Evolutionary conservation across 2,888 invertebrate genomes (phyloP), one percentile per base, ranked within the genome.

Genomic region (Nephrocerus scutellatus): DNA sequence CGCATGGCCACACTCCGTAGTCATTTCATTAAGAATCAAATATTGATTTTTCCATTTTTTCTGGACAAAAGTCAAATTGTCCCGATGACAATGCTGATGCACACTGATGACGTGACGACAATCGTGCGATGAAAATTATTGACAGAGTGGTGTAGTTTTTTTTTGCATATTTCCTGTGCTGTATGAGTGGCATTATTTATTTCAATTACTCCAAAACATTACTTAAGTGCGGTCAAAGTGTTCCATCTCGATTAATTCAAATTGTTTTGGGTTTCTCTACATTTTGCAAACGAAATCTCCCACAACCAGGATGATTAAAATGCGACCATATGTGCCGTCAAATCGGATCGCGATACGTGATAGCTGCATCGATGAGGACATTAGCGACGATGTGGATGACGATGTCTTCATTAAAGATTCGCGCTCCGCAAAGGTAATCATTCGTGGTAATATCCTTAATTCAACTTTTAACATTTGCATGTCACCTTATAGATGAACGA

Each of bases 321-420:
- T 76, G 74, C 69, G 75, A 54, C 74, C 73, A 59, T 77, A 77
- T 70, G 74, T 75, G 50, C 73, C 75, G 48, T 70, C 77, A 54
- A 76, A 74, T 53, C 73, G 76, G 50, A 71, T 79, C 36, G 76
- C 77, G 50, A 74, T 81, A 29, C 70, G 77, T 46, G 82, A 83
- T 60, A 80, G 78, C 52, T n/a, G n/a, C n/a, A 72, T 79, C 45
- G 82, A 82, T 53, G 82, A 82, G 50, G 83, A 83, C 47, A 75
- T 79, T 47, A 71, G 81, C 51, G 82, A 82, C 53, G 83, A 83
- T 63, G 78, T 83, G 10, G 83, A 84, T 54, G 83, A 84, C 60
- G 83, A 84, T 61, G 83, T 84, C 13, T 84, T 84, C 57, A 82
- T 83, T 49, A 72, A 81, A 44, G 82, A 83, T 68, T 80, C 82